Base-by-base conservation (phyloP, 2,113 vertebrate species). In the Lepisosteus oculatus region DNA sequence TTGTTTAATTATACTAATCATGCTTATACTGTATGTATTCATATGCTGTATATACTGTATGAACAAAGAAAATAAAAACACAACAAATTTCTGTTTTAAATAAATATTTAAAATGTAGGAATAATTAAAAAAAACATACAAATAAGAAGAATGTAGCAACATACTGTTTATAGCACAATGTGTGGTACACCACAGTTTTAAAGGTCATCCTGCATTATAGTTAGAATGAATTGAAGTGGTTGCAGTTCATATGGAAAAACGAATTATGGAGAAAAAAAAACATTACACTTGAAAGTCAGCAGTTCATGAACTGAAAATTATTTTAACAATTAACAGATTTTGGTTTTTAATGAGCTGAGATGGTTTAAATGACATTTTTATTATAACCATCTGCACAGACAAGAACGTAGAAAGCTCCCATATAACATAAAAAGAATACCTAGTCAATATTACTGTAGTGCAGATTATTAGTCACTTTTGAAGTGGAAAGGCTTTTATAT, bases 381-480 rank as follows among this genome's bases (percentile, higher is more conserved):
- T 56, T 47, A 56, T 51, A 8, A 17, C 80, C 78, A 82, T 86
- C 82, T 81, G 81, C 74, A 77, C 74, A 75, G 61, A 56, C 70
- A 65, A 71, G 57, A 5, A 2, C 67, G 65, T 78, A 78, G 71
- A 77, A 75, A 69, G 44, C 79, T 71, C 75, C 63, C 80, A 79
- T 73, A 47, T 47, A 71, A 69, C 79, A 83, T 82, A 81, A 75
- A 85, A 82, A 74, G 69, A 79, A 76, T 77, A 83, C 80, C 73
- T 80, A 70, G 72, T 75, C 76, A 80, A 77, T 72, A 74, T 17
- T 74, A 73, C 76, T 83, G 83, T 76, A 80, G 62, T 67, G 68
- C 57, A 77, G 84, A 57, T 43, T 41, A 8, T 42, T 41, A 13
- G 6, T 68, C 15, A 45, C 44, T 45, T 74, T 74, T 69, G 59